Evolutionary conservation across 2,888 invertebrate species (phyloP).

Genomic region (Cylloceria caligata): DNA sequence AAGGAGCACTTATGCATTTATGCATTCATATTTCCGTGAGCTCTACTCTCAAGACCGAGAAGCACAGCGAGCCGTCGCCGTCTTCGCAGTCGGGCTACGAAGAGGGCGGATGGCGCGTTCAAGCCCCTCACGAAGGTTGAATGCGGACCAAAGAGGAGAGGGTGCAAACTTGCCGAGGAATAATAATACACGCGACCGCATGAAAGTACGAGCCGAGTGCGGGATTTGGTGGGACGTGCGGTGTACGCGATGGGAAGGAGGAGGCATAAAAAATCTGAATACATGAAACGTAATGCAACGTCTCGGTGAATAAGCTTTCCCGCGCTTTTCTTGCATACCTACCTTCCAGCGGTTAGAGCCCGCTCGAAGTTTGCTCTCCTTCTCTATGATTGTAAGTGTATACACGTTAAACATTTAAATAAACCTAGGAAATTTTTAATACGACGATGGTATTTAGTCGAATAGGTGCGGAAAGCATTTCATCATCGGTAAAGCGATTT

Average conservation of each 20-base stretch:
- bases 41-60: slow-evolving; percentile 75
- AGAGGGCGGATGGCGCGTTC: slow-evolving; percentile 67
- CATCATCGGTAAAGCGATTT: slow-evolving; percentile 6
- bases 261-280: slow-evolving; percentile 82
- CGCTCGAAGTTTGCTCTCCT: slow-evolving; percentile 15
- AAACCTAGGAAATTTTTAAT: slow-evolving; percentile 17
- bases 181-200: slow-evolving; percentile 81
- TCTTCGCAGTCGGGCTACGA: slow-evolving; percentile 62
- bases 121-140: slow-evolving; percentile 71
- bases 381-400: neutral
- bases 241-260: slow-evolving; percentile 50
- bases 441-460: neutral
- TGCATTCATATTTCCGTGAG: slow-evolving; percentile 84
- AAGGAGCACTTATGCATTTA: slow-evolving; percentile 84
- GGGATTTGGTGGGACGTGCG: slow-evolving; percentile 56
- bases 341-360: slow-evolving; percentile 29
- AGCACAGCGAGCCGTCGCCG: slow-evolving; percentile 77
- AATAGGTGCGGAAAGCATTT: neutral
- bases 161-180: slow-evolving; percentile 83
- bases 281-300: slow-evolving; percentile 82
- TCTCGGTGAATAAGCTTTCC: slow-evolving; percentile 64
- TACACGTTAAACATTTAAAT: neutral
- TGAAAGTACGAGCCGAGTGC: slow-evolving; percentile 56
- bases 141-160: slow-evolving; percentile 68
- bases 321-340: slow-evolving; percentile 50